These are phyloP conservation scores for Calyptomena viridis DNA, from an alignment of 2,113 vertebrate genomes.

Conservation along the genomic window DNA sequence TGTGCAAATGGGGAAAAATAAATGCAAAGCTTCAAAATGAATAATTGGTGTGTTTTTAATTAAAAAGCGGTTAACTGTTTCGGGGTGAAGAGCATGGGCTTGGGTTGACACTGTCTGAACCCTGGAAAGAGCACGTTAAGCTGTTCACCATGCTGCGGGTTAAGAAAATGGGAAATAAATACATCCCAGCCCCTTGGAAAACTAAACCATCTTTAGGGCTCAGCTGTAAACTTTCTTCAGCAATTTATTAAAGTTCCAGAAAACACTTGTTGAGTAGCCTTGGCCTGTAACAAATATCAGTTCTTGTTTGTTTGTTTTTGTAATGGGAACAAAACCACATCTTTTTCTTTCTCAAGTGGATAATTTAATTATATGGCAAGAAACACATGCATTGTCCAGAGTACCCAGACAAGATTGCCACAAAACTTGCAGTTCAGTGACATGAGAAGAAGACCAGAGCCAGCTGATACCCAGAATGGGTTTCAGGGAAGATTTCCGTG, in stretches of 20 bases:
- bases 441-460: not conserved
- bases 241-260: constrained; percentile 62
- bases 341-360: constrained; percentile 57
- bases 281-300: constrained; percentile 60
- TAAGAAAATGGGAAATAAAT: constrained; percentile 70
- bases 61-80: constrained; percentile 55
- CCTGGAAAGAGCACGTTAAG: constrained; percentile 34
- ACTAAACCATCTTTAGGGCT: constrained; percentile 59
- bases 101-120: constrained; percentile 45
- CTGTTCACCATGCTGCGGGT: constrained; percentile 46
- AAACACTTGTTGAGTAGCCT: constrained; percentile 33
- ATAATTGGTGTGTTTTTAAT: constrained; percentile 71
- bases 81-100: constrained; percentile 52
- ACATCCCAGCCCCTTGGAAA: constrained; percentile 61
- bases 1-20: constrained; percentile 60
- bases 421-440: not conserved
- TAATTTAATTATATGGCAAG: constrained; percentile 50
- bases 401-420: constrained; percentile 18
- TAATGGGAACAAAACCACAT: constrained; percentile 60
- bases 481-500: not conserved
- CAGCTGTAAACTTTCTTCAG: constrained; percentile 59
- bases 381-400: constrained; percentile 56
- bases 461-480: not conserved
- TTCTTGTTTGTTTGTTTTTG: constrained; percentile 66
- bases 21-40: constrained; percentile 59